Evolutionary conservation across 1,140 invertebrate genomes (phyloP).

Genomic region (Nasonia longicornis): DNA sequence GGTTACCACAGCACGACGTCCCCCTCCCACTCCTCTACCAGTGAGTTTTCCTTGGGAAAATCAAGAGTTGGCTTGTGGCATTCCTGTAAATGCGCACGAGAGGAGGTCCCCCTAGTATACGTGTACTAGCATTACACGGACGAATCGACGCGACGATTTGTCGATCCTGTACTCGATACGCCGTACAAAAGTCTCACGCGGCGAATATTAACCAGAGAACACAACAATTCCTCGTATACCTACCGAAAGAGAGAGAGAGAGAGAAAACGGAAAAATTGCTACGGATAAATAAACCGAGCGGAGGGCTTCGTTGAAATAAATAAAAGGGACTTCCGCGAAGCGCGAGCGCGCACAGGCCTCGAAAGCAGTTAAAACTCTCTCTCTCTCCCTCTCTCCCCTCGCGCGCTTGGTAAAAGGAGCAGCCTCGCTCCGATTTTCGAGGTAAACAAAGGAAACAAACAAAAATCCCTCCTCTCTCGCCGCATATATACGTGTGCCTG

Average conservation of each 20-base stretch:
- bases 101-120: background rate
- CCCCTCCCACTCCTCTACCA: background rate
- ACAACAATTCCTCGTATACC: too few relatives aligned
- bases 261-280: too few relatives aligned
- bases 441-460: constrained; percentile 48
- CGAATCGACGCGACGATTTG: background rate
- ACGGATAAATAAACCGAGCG: background rate
- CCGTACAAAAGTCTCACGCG: background rate
- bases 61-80: background rate
- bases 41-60: background rate
- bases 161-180: background rate
- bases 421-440: constrained; percentile 46
- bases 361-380: background rate
- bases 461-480: constrained; percentile 40
- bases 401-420: constrained; percentile 41
- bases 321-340: constrained; percentile 8
- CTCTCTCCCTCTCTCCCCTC: background rate
- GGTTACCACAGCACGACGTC: constrained; percentile 5
- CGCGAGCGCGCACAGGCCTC: background rate
- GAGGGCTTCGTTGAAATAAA: background rate
- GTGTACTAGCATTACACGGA: background rate
- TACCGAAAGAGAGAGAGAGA: too few relatives aligned
- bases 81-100: background rate
- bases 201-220: background rate
- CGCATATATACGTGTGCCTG: background rate